A percentile compares a stretch with the other conserved stretches of the same genome.
These are phyloP conservation scores for Drosophila formosana DNA, from an alignment of 2,888 invertebrate genomes.

Conservation along the genomic window DNA sequence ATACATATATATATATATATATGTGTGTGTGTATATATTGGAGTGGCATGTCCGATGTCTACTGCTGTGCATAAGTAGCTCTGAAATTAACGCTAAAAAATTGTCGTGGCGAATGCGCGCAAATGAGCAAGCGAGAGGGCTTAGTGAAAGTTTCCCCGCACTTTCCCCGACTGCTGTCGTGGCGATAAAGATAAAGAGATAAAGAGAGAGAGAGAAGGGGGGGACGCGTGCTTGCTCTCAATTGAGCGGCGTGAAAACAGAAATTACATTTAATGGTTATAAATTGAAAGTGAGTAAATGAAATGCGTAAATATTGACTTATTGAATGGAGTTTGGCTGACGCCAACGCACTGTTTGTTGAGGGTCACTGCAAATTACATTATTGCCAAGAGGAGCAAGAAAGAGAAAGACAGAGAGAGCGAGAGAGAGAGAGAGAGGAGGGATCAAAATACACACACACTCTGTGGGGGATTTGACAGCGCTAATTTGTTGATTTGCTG, in stretches of 20 bases:
- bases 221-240: slow-evolving; percentile 30
- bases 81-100: slow-evolving; percentile 73
- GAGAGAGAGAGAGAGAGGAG: not conserved
- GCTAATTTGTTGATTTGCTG: slow-evolving; percentile 81
- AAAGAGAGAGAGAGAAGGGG: not conserved
- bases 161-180: no score
- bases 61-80: slow-evolving; percentile 74
- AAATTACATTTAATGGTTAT: slow-evolving; percentile 78
- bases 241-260: slow-evolving; percentile 48
- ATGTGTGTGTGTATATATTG: not conserved
- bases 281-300: slow-evolving; percentile 79
- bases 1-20: no score
- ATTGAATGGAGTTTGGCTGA: slow-evolving; percentile 49
- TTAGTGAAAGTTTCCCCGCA: slow-evolving; percentile 13
- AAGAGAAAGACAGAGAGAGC: not conserved
- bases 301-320: slow-evolving; percentile 80
- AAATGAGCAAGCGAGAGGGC: slow-evolving; percentile 52
- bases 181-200: slow-evolving; percentile 3
- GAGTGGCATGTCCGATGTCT: slow-evolving; percentile 36
- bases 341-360: slow-evolving; percentile 38
- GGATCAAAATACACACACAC: not conserved
- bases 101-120: slow-evolving; percentile 58
- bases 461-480: slow-evolving; percentile 62
- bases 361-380: slow-evolving; percentile 63
- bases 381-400: slow-evolving; percentile 42